Percentiles rank a stretch among this genome's conserved stretches.
Conservation (phyloP, 2,797 vertebrate genomes). For the Petrocephalus sullivani region DNA sequence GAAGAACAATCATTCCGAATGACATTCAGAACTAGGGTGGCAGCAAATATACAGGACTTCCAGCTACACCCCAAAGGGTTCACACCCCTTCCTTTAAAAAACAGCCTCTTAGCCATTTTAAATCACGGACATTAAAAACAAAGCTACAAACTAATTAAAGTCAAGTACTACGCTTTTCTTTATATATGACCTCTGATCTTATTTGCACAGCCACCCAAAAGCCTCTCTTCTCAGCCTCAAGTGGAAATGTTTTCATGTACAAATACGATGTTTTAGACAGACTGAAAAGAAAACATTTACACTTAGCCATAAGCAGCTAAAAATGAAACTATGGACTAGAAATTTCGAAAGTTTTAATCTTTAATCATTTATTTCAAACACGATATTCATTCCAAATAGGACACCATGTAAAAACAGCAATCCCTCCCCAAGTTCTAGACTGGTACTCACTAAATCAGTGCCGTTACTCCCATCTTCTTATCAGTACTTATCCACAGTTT, state of each 20-base stretch:
- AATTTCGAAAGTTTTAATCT: not conserved
- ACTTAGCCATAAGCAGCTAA: not conserved
- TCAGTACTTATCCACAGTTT: conserved; percentile 25
- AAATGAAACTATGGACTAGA: not conserved
- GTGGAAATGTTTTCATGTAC: not conserved
- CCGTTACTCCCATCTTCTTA: conserved; percentile 15
- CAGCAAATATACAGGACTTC: not conserved
- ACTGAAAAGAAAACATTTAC: not conserved
- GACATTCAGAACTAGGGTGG: not conserved
- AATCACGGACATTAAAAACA: not conserved
- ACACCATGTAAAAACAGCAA: not conserved
- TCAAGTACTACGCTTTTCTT: not conserved
- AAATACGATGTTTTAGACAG: not conserved
- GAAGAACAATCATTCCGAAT: not conserved
- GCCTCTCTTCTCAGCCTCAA: too few relatives aligned
- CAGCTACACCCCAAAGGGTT: not conserved
- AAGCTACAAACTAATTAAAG: not conserved
- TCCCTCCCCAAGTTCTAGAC: conserved; percentile 18
- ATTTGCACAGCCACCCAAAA: not conserved
- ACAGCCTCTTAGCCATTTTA: not conserved
- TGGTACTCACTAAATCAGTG: conserved; percentile 40
- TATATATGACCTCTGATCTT: not conserved
- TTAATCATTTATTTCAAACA: not conserved
- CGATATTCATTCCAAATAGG: not conserved
- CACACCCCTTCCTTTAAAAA: not conserved